Evolutionary conservation across 2,797 vertebrate genomes (phyloP).

Genomic region (Anabas testudineus): DNA sequence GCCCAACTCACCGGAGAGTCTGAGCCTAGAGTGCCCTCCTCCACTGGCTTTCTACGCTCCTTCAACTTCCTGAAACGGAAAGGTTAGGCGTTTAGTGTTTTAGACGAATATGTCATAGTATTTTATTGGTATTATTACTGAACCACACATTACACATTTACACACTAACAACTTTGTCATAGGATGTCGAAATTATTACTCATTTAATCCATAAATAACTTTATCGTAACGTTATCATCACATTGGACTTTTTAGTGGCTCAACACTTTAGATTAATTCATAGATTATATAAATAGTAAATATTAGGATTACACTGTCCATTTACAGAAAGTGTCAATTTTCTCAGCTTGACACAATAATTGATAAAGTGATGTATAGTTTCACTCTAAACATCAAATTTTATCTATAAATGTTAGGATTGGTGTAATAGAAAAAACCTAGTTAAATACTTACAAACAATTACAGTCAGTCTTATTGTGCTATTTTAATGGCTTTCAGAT

Average conservation of each 20-base stretch:
- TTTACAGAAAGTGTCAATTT: too few species aligned
- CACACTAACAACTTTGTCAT: too few species aligned
- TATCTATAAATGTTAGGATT: not conserved
- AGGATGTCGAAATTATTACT: too few species aligned
- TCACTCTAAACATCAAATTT: too few species aligned
- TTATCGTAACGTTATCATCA: too few species aligned
- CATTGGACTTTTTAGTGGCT: too few species aligned
- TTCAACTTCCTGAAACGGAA: constrained; percentile 95
- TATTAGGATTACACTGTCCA: too few species aligned
- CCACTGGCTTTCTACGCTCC: constrained; percentile 90
- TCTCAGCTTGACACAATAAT: not conserved
- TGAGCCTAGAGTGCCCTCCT: constrained; percentile 87
- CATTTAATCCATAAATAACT: too few species aligned
- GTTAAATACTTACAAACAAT: not conserved
- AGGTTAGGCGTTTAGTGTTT: constrained; percentile 82
- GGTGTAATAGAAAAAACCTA: not conserved
- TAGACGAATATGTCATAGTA: not conserved
- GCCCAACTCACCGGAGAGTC: constrained; percentile 93
- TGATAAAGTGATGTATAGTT: not conserved
- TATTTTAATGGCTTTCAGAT: constrained; percentile 81
- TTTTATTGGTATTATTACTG: not conserved
- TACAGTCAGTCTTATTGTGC: not conserved
- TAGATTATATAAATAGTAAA: not conserved
- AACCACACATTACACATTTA: too few species aligned
- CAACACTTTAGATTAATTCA: not conserved